Conservation (phyloP, 2,888 invertebrate genomes). For the Aporophyla nigra region DNA sequence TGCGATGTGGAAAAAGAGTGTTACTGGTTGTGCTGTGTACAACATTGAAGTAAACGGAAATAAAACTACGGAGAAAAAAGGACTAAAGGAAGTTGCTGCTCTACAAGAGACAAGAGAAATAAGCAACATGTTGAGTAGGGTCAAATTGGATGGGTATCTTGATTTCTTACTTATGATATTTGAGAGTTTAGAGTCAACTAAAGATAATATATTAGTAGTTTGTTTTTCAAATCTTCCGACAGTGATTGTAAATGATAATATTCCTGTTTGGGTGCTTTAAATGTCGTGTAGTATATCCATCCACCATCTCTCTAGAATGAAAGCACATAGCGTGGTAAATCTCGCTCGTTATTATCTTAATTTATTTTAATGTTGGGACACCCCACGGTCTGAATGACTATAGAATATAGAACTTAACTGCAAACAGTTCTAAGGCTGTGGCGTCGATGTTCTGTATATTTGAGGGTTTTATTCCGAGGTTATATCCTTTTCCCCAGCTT, state of each 20-base stretch:
- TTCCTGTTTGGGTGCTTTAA: not conserved
- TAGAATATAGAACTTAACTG: not conserved
- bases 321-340: not conserved
- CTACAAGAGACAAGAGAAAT: no score
- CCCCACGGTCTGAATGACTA: not conserved
- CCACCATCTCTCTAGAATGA: slow-evolving; percentile 6
- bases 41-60: not conserved
- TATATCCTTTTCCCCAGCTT: slow-evolving; percentile 33
- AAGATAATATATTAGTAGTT: not conserved
- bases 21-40: not conserved
- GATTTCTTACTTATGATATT: not conserved
- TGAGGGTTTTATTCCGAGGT: slow-evolving; percentile 12
- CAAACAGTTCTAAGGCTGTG: not conserved
- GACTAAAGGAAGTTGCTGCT: not conserved
- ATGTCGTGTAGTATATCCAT: not conserved
- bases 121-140: no score
- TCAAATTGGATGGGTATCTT: not conserved
- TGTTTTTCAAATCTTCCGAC: not conserved
- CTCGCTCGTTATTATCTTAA: not conserved
- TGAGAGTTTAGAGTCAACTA: not conserved
- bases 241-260: not conserved
- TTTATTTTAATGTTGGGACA: slow-evolving; percentile 4
- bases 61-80: not conserved
- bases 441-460: slow-evolving; percentile 24
- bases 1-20: slow-evolving; percentile 32